Conservation (phyloP, 2,113 vertebrate genomes). For the Hemibagrus wyckioides region DNA sequence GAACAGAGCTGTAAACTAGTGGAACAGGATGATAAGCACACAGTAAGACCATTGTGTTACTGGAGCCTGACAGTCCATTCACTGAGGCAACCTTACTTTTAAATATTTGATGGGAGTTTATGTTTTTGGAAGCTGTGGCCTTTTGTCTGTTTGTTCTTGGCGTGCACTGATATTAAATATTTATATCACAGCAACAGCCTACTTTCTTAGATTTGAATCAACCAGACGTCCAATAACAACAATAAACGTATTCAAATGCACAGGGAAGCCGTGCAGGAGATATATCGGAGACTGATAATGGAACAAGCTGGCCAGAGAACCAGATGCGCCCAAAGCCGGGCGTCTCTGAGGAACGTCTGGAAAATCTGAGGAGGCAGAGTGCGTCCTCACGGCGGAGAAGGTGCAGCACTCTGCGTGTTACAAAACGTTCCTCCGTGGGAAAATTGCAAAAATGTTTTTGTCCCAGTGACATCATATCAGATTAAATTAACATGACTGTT, state of each 20-base stretch:
- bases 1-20: background rate
- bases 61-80: background rate
- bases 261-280: background rate
- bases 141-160: background rate
- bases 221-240: background rate
- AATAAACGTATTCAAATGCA: background rate
- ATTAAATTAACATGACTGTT: background rate
- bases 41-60: background rate
- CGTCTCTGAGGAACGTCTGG: background rate
- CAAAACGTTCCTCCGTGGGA: background rate
- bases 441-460: background rate
- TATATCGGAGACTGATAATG: background rate
- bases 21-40: background rate
- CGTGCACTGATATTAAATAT: background rate
- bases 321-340: background rate
- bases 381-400: background rate
- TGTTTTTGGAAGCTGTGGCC: background rate
- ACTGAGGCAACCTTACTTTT: background rate
- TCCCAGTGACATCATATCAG: background rate
- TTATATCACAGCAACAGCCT: background rate
- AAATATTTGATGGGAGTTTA: constrained; percentile 12
- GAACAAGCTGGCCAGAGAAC: background rate
- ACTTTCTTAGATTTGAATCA: background rate
- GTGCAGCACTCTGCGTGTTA: background rate
- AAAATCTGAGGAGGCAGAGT: background rate